phyloP scores from a whole-genome alignment of 2,888 invertebrate species.

The Blomia tropicalis region DNA sequence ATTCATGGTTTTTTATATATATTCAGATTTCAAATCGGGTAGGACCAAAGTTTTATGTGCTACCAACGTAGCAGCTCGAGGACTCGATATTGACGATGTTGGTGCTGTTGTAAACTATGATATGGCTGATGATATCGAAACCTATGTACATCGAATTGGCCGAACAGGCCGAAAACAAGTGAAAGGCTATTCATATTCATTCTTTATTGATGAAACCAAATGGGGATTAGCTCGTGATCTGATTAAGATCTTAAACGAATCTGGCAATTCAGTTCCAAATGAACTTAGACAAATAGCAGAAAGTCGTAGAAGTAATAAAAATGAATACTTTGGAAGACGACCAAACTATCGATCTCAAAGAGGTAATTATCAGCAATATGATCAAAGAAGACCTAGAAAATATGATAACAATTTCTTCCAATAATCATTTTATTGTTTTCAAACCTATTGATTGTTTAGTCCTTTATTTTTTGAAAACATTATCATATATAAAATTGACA shows the following conservation, averaged over 20 bases:
- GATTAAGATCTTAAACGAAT: constrained; percentile 70
- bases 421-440: too few species aligned
- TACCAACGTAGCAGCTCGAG: constrained; percentile 86
- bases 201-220: neutral
- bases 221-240: constrained; percentile 49
- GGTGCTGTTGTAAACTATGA: constrained; percentile 80
- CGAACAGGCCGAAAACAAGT: constrained; percentile 78
- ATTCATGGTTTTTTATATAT: neutral
- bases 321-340: neutral
- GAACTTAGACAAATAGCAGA: constrained; percentile 41
- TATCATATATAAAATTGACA: too few species aligned
- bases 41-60: constrained; percentile 67
- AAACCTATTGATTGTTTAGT: too few species aligned
- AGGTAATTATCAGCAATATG: neutral
- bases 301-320: neutral
- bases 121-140: constrained; percentile 82
- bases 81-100: constrained; percentile 67
- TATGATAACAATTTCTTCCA: neutral
- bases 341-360: neutral
- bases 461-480: too few species aligned
- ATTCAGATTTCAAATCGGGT: constrained; percentile 64
- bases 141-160: constrained; percentile 90
- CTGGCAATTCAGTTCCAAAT: constrained; percentile 61
- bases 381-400: neutral
- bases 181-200: constrained; percentile 6